Conservation (phyloP, 2,888 invertebrate genomes). For the Unio delphinus region DNA sequence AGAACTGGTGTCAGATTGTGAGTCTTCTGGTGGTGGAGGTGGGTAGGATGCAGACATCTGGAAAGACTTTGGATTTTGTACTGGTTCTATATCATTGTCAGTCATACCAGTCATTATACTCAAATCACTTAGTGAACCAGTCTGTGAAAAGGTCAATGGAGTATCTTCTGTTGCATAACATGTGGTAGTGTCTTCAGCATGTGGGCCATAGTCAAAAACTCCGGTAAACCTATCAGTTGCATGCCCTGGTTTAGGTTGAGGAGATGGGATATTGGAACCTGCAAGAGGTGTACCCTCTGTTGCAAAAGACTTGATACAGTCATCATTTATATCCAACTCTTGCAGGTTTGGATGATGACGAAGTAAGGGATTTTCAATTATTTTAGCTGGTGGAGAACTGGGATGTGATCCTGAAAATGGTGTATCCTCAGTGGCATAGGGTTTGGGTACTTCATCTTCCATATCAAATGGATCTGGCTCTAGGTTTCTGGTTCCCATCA, state of each 20-base stretch:
- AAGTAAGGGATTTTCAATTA: background rate
- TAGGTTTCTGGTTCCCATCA: conserved; percentile 5
- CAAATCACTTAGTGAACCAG: conserved; percentile 89
- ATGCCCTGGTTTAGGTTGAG: conserved; percentile 62
- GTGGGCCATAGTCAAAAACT: conserved; percentile 1
- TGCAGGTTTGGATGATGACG: background rate
- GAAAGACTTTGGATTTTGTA: conserved; percentile 1
- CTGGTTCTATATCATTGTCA: conserved; percentile 16
- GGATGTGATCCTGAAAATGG: conserved; percentile 87
- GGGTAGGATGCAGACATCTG: background rate
- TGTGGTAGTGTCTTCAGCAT: conserved; percentile 75
- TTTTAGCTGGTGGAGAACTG: conserved; percentile 19
- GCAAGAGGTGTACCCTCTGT: conserved; percentile 93
- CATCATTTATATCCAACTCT: conserved; percentile 74
- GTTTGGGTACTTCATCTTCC: conserved; percentile 77
- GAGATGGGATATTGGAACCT: conserved; percentile 87
- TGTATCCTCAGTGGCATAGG: conserved; percentile 89
- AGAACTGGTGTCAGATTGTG: conserved; percentile 63
- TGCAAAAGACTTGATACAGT: conserved; percentile 90
- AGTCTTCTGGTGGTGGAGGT: conserved; percentile 34
- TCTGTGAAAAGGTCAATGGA: conserved; percentile 87
- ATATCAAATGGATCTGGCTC: conserved; percentile 6
- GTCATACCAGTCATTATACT: conserved; percentile 72
- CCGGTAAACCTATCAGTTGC: background rate
- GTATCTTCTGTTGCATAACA: conserved; percentile 90